Percentiles rank a stretch among this genome's conserved stretches.
Conservation (phyloP, 2,797 vertebrate species). For the Benthosema pterotum region DNA sequence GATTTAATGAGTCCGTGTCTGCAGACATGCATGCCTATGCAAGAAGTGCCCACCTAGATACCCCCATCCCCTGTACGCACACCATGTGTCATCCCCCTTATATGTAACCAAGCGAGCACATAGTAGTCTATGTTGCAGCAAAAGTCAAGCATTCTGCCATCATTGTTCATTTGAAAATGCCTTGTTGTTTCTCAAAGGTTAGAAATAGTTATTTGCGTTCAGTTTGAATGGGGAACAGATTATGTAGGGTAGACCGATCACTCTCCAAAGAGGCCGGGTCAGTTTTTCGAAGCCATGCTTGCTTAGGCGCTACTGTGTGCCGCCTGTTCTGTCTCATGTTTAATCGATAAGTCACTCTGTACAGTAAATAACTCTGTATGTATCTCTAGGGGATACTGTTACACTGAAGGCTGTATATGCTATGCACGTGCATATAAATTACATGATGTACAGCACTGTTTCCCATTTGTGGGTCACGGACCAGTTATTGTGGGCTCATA, state of each 20-base stretch:
- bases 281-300: not conserved
- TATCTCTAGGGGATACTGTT: not conserved
- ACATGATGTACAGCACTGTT: constrained; percentile 4
- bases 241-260: not conserved
- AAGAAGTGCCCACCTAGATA: not conserved
- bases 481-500: no score
- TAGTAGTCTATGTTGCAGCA: not conserved
- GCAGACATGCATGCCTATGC: constrained; percentile 18
- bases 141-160: not conserved
- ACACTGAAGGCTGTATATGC: not conserved
- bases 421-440: not conserved
- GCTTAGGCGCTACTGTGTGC: not conserved
- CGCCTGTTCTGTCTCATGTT: not conserved
- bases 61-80: constrained; percentile 11
- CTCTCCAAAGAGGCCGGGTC: not conserved
- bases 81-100: not conserved
- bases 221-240: not conserved
- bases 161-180: not conserved
- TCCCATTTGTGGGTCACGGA: no score
- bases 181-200: constrained; percentile 6
- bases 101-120: not conserved
- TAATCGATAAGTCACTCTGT: constrained; percentile 10
- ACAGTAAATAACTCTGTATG: constrained; percentile 9
- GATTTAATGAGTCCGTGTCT: constrained; percentile 26
- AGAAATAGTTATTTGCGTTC: not conserved